phyloP scores from a whole-genome alignment of 2,113 vertebrate species.

The Pteronura brasiliensis region DNA sequence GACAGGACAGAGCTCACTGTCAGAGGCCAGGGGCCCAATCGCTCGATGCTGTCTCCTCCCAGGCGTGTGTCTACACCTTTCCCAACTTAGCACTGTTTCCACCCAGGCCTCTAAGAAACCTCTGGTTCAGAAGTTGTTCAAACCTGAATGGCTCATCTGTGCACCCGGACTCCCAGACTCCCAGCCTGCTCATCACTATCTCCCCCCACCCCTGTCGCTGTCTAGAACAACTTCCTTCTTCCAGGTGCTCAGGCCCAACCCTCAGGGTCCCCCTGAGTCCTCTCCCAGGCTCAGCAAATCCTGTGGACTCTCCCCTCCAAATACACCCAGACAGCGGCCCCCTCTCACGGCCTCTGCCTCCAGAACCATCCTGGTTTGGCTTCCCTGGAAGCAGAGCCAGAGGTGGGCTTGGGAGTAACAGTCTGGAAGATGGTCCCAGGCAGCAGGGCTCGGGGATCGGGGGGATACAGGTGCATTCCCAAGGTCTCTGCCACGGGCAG shows the following conservation, averaged over 20 bases:
- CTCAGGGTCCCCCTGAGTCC: fast-evolving
- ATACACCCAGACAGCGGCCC: background rate
- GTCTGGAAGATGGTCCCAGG: fast-evolving
- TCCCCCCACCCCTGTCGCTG: fast-evolving
- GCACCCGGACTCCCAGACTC: no score
- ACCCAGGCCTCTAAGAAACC: fast-evolving
- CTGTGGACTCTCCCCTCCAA: background rate
- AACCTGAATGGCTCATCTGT: fast-evolving
- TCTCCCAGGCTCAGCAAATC: fast-evolving
- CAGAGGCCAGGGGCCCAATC: background rate
- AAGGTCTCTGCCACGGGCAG: background rate
- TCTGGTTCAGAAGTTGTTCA: background rate
- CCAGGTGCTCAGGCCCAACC: background rate
- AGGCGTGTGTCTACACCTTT: fast-evolving
- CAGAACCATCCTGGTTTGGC: background rate
- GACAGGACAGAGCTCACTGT: background rate
- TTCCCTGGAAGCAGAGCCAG: background rate
- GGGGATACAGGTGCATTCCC: background rate
- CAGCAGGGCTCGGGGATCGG: background rate
- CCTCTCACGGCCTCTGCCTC: fast-evolving
- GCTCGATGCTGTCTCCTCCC: fast-evolving
- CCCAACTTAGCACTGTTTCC: fast-evolving
- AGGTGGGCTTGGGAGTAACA: fast-evolving
- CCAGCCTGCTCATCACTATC: no score
- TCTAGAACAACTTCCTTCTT: background rate